Base-by-base conservation (phyloP, 2,888 invertebrate species). In the Synanthedon myopaeformis region DNA sequence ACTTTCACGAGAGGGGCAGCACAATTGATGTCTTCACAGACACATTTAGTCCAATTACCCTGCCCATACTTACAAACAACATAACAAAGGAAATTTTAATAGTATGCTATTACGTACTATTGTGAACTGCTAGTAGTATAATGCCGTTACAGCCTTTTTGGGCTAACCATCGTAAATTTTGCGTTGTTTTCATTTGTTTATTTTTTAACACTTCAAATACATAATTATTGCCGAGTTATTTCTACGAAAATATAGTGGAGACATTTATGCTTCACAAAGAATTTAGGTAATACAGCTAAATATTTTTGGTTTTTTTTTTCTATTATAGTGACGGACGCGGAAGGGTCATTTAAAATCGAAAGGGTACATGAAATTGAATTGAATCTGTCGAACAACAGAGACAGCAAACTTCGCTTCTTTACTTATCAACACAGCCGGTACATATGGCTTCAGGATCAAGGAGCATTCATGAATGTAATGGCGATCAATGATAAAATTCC, bases 351-450 rank as follows among this genome's bases (percentile, higher is more conserved):
- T 62, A 75, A 74, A 60, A 78, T 88, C 54, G 81, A 82, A 62
- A 67, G 76, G 54, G 76, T 90, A 42, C 60, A 74, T 53, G 82
- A 79, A 61, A 70, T 87, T 55, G 83, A 83, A 56, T 69, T 88
- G 48, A 85, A 79, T 64, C 65, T 90, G 13, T 75, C 83, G 1
- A 78, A 79, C 61, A 78, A 82, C 57, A 69, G 73, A 55, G 85
- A 84, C 62, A 85, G 80, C 60, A 76, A 67, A 59, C 66, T 90
- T 42, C 84, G 88, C 49, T 90, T 82, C 68, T 90, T 91, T 67
- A 72, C 78, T 58, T 89, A 89, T 72, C 89, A 89, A 65, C 86
- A 90, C 61, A 89, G 85, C 53, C 85, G 89, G 56, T 90, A 88
- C 66, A 82, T 90, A 59, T 90, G 90, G 89, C 71, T 87, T 10